A percentile compares a stretch with the other conserved stretches of the same genome.
Evolutionary conservation across 2,113 vertebrate genomes (phyloP).

Genomic region (Heterochromis multidens): DNA sequence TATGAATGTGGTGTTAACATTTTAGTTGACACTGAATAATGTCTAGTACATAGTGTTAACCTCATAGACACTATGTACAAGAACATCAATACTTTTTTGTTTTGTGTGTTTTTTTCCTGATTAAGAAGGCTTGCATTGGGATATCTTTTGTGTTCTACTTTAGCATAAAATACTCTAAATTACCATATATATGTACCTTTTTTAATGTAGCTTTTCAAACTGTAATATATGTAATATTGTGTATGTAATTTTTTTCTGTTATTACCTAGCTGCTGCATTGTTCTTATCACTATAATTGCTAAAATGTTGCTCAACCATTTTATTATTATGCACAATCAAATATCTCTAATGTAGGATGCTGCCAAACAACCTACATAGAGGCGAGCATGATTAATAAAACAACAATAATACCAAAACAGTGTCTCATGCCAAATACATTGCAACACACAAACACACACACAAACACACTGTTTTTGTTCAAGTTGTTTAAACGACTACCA

Average conservation of each 20-base stretch:
- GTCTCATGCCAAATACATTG: background rate
- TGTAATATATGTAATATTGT: background rate
- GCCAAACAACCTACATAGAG: background rate
- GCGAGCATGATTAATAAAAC: background rate
- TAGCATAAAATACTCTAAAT: background rate
- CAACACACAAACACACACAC: background rate
- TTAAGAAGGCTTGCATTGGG: background rate
- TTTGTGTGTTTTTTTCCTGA: background rate
- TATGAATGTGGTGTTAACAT: background rate
- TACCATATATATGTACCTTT: background rate
- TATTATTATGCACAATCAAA: background rate
- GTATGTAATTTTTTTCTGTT: background rate
- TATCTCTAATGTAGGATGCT: background rate
- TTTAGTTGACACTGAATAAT: too few species aligned
- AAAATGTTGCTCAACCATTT: background rate
- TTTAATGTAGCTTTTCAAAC: background rate
- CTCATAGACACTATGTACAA: background rate
- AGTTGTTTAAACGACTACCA: background rate
- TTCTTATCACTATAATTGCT: background rate
- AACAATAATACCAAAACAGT: background rate
- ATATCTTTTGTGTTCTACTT: background rate
- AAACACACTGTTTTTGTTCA: background rate
- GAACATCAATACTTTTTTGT: background rate
- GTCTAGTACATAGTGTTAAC: too few species aligned
- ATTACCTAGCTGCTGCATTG: accelerated